Conservation (phyloP, 2,113 vertebrate genomes). For the Ia io region DNA sequence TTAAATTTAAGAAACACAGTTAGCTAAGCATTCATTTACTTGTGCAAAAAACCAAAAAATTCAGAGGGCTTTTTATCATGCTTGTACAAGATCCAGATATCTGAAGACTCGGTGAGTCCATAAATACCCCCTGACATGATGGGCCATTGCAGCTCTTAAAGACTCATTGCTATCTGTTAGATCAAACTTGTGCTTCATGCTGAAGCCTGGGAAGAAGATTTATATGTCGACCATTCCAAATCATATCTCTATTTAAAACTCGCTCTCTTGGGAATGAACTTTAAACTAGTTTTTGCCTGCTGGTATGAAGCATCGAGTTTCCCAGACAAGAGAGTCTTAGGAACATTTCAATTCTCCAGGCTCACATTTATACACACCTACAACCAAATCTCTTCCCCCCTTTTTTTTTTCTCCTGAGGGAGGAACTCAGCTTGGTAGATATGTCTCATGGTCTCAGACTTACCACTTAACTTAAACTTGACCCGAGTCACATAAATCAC, state of each 20-base stretch:
- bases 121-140: slow-evolving; percentile 62
- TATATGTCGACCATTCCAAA: slow-evolving; percentile 51
- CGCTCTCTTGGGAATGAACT: slow-evolving; percentile 54
- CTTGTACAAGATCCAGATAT: slow-evolving; percentile 62
- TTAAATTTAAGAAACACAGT: slow-evolving; percentile 69
- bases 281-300: slow-evolving; percentile 60
- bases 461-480: slow-evolving; percentile 44
- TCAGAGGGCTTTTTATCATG: slow-evolving; percentile 68
- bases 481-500: slow-evolving; percentile 30
- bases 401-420: background rate
- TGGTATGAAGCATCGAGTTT: slow-evolving; percentile 33
- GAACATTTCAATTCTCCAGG: slow-evolving; percentile 40
- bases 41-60: slow-evolving; percentile 70
- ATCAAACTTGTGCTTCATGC: slow-evolving; percentile 48
- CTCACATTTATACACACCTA: slow-evolving; percentile 48
- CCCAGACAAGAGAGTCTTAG: slow-evolving; percentile 9
- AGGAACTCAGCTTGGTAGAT: slow-evolving; percentile 12
- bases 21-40: slow-evolving; percentile 65
- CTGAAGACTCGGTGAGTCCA: slow-evolving; percentile 50
- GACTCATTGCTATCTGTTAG: slow-evolving; percentile 62
- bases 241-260: slow-evolving; percentile 70
- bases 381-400: background rate
- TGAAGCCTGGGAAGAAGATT: slow-evolving; percentile 58
- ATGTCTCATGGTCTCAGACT: background rate
- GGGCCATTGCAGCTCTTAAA: slow-evolving; percentile 55